These are phyloP conservation scores for Chaenogobius annularis DNA, from an alignment of 2,113 vertebrate genomes.

Conservation along the genomic window DNA sequence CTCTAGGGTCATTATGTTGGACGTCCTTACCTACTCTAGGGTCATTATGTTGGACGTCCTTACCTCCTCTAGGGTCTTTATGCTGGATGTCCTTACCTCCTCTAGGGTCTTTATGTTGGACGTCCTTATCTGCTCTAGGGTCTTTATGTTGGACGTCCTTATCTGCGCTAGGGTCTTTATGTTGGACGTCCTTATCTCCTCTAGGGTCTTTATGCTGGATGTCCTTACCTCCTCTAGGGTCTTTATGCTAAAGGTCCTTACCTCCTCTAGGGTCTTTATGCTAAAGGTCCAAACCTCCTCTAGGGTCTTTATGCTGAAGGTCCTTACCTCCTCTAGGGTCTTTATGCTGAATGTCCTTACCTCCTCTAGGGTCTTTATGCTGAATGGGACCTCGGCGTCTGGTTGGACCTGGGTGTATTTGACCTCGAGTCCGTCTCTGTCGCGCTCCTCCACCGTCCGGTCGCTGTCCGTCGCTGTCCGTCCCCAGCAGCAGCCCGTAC, in stretches of 20 bases:
- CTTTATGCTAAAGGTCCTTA: not conserved
- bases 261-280: not conserved
- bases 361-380: not conserved
- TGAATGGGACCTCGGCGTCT: not conserved
- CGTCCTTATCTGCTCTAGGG: not conserved
- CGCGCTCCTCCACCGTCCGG: not conserved
- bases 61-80: not conserved
- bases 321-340: not conserved
- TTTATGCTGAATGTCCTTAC: not conserved
- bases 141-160: not conserved
- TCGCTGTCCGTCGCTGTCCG: not conserved
- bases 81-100: too few species aligned
- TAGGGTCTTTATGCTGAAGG: not conserved
- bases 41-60: not conserved
- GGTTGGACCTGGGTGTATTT: not conserved
- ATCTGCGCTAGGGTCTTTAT: not conserved
- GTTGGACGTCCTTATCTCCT: too few species aligned
- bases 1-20: not conserved
- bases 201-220: too few species aligned
- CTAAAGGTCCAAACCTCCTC: not conserved
- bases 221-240: not conserved
- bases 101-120: too few species aligned
- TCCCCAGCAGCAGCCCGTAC: not conserved
- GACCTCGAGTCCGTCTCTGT: not conserved
- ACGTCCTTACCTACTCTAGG: not conserved